Evolutionary conservation across 1,140 invertebrate genomes (phyloP), one percentile per base, ranked within the genome.

Genomic region (Hermetia illucens): DNA sequence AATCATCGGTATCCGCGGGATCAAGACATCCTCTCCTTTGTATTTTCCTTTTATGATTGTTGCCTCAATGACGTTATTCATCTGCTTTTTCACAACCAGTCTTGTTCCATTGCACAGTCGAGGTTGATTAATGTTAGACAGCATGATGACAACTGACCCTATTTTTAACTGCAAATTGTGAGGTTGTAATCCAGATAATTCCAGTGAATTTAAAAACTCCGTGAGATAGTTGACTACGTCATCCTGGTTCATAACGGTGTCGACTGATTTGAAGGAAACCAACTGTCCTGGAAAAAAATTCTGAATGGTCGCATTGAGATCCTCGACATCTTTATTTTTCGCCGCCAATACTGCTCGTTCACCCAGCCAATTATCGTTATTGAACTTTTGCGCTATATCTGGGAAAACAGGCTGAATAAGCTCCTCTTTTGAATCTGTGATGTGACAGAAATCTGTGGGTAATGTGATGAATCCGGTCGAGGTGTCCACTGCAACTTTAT

Each of bases 301-400:
- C 44, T 52, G 49, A 49, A 61, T 51, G 21, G 32, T 41, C 13
- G 30, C 36, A 42, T 58, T 61, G 2, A 63, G 35, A n/a, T 40
- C 45, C 32, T 61, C 40, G 16, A 60, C 53, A 46, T 53, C 39
- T 29, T 34, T 43, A 43, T 60, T 57, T 48, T 49, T 56, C 24
- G 52, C 40, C 20, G 49, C 47, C 24, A 53, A 45, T 40, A 56
- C 53, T 42, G 44, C 45, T 35, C 50, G 45, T 51, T 53, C 46
- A 37, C 40, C 40, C 9, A 52, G 39, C 49, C 51, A 58, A 21
- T 44, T 21, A 44, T 60, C 49, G 44, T 55, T 55, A 43, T 44
- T 52, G 46, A 53, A 58, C 47, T 62, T 57, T 42, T 42, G 34
- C n/a, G 42, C 61, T 47, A 47, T 61, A 42, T 40, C 52, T 52